Base-by-base conservation (phyloP, 2,113 vertebrate genomes). In the Plectropomus leopardus region DNA sequence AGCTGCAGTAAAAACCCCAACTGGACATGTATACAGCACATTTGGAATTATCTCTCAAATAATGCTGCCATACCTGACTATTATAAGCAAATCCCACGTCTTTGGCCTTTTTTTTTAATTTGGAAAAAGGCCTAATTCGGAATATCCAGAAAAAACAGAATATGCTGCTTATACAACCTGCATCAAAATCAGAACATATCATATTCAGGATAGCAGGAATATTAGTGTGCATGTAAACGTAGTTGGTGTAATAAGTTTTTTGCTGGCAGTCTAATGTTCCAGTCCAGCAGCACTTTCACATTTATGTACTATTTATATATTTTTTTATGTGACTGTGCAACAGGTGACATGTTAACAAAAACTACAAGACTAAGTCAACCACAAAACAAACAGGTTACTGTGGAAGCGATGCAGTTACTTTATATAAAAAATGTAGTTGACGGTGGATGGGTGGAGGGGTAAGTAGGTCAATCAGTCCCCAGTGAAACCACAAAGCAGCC, bases 401-500 rank as follows among this genome's bases (percentile, higher is more conserved):
- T 90, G 80, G 78, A 91, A 82, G 87, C 32, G 64, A 93, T 88
- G 82, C 81, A 69, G 76, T 80, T 83, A 77, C 77, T 87, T 78
- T 42, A 68, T 87, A 89, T 68, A 78, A 88, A 36, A 83, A 78
- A 90, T 89, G 86, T 76, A 80, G 85, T 86, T 86, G 86, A 87
- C 42, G 34, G 82, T 88, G 75, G 70, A 88, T 76, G 89, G 67
- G 80, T 88, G 80, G 59, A 72, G 64, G 48, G 83, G 78, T 76
- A 88, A 90, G 60, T 86, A 89, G 78, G 82, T 90, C 74, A 89
- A 82, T 91, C 88, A 86, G 81, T 90, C 64, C 70, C 68, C 75
- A 76, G 77, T 84, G 83, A 95, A 93, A 95, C 86, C 94, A 96
- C 90, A 92, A 92, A 96, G 94, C 96, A 97, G 96, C 96, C 96